Evolutionary conservation across 2,113 vertebrate genomes (phyloP).

Genomic region (Pluvialis apricaria): DNA sequence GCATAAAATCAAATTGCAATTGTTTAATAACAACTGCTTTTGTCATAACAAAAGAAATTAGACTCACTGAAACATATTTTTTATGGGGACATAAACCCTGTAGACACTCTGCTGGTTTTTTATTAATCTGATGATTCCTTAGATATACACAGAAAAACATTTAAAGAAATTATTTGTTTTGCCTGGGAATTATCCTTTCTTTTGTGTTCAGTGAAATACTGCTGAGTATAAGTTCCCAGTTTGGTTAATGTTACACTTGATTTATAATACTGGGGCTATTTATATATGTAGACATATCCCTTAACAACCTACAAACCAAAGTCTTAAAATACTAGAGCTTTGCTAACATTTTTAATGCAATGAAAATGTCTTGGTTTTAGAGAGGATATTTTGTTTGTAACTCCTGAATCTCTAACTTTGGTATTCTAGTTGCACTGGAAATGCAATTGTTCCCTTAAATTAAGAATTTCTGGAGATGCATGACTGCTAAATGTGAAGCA

Average conservation of each 20-base stretch:
- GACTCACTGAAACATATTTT: neutral
- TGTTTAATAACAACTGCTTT: conserved; percentile 36
- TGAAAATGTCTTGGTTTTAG: neutral
- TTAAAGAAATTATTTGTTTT: conserved; percentile 29
- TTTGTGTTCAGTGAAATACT: neutral
- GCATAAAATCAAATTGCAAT: neutral
- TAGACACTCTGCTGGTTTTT: neutral
- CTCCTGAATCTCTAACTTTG: neutral
- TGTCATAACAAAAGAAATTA: conserved; percentile 16
- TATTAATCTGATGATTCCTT: conserved; percentile 1
- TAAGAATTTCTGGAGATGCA: neutral
- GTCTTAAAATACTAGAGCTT: neutral
- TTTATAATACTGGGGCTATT: neutral
- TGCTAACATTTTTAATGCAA: neutral
- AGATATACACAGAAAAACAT: neutral
- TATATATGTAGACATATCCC: neutral
- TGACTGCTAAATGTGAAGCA: neutral
- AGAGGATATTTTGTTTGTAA: neutral
- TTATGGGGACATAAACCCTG: neutral
- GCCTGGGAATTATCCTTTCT: neutral
- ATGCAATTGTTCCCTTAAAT: neutral
- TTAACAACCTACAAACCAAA: neutral
- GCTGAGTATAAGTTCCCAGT: neutral
- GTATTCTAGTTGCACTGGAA: neutral
- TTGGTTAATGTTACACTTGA: neutral